Percentiles rank a stretch among this genome's conserved stretches.
phyloP scores from a whole-genome alignment of 2,888 invertebrate genomes.

The Phyllotreta striolata region DNA sequence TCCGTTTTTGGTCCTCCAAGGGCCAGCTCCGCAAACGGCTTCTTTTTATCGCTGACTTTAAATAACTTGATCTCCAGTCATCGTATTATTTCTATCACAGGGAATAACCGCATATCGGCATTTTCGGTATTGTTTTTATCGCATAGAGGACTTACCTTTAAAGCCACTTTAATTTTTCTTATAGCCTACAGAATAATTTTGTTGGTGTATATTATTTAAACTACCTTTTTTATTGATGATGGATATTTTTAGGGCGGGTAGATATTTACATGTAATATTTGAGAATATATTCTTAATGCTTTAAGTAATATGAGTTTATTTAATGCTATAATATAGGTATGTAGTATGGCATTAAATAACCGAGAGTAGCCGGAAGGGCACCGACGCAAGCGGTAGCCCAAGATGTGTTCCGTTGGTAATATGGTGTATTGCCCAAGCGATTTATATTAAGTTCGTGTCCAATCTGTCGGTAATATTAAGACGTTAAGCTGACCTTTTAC shows the following conservation, averaged over 20 bases:
- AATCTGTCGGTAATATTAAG: slow-evolving; percentile 58
- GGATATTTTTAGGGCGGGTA: neutral
- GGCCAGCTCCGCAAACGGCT: slow-evolving; percentile 46
- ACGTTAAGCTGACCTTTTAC: slow-evolving; percentile 56
- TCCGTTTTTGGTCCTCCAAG: slow-evolving; percentile 16
- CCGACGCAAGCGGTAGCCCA: slow-evolving; percentile 20
- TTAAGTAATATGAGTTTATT: too few species aligned
- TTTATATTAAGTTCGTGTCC: slow-evolving; percentile 57
- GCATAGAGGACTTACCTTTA: slow-evolving; percentile 31
- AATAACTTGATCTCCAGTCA: slow-evolving; percentile 48
- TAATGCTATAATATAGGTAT: slow-evolving; percentile 26
- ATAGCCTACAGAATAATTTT: slow-evolving; percentile 35
- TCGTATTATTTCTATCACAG: slow-evolving; percentile 45
- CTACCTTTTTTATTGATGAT: slow-evolving; percentile 24
- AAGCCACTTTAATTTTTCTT: slow-evolving; percentile 39
- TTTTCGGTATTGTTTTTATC: slow-evolving; percentile 39
- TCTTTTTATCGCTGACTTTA: slow-evolving; percentile 50
- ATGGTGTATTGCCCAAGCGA: slow-evolving; percentile 45
- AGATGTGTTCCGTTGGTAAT: slow-evolving; percentile 39
- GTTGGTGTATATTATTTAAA: slow-evolving; percentile 36
- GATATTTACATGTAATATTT: too few species aligned
- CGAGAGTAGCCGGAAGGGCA: slow-evolving; percentile 24
- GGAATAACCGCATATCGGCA: slow-evolving; percentile 38
- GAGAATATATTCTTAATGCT: too few species aligned
- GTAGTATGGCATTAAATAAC: slow-evolving; percentile 18